phyloP scores from a whole-genome alignment of 2,888 invertebrate species.

The Epistrophe grossulariae region DNA sequence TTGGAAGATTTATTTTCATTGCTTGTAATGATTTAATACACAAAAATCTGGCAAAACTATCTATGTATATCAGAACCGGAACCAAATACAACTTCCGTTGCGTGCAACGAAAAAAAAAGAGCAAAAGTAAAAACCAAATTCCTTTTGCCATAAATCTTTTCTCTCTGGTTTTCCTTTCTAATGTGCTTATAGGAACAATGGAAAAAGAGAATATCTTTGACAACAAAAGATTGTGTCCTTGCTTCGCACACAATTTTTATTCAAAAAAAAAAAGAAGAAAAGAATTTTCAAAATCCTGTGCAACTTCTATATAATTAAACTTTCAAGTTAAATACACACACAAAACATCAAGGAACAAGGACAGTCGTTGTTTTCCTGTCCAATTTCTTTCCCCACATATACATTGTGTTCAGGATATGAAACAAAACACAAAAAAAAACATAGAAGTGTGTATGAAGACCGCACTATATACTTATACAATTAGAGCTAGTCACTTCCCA shows the following conservation, averaged over 20 bases:
- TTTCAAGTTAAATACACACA: conserved; percentile 28
- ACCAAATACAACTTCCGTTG: conserved; percentile 21
- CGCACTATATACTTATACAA: background rate
- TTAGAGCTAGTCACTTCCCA: background rate
- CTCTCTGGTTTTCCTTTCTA: background rate
- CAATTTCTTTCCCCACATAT: conserved; percentile 15
- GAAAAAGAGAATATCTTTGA: conserved; percentile 3
- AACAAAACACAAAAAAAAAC: conserved; percentile 5
- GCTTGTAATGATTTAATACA: background rate
- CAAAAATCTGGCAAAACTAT: background rate
- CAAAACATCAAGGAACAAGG: conserved; percentile 37
- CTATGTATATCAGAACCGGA: background rate
- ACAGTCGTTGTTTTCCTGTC: conserved; percentile 37
- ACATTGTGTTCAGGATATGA: conserved; percentile 25
- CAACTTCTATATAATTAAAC: conserved; percentile 56
- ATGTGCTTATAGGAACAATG: conserved; percentile 18
- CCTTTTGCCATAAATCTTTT: conserved; percentile 16
- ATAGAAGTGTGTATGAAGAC: conserved; percentile 31
- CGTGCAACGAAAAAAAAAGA: conserved; percentile 2
- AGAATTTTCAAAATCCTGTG: conserved; percentile 28
- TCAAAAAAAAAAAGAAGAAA: too few species aligned
- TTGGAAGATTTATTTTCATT: conserved; percentile 10
- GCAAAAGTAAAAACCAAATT: background rate
- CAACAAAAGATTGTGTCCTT: conserved; percentile 17
- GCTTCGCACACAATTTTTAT: background rate